Evolutionary conservation across 2,797 vertebrate species (phyloP).

Genomic region (Rhinophrynus dorsalis): DNA sequence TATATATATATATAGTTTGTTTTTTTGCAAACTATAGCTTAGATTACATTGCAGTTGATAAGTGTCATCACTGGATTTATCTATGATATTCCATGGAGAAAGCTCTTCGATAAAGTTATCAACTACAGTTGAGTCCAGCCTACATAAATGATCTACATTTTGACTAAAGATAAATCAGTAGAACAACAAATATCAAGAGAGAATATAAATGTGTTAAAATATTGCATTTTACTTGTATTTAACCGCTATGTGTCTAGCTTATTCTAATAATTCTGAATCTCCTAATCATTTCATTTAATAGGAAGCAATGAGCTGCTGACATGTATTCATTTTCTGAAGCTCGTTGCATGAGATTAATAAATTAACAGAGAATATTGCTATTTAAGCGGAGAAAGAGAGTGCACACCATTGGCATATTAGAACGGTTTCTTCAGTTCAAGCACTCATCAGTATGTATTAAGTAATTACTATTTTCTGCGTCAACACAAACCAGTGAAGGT

Average conservation of each 20-base stretch:
- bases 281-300: constrained; percentile 13
- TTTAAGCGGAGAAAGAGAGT: constrained; percentile 6
- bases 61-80: too few relatives aligned
- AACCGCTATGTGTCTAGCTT: background rate
- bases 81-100: too few relatives aligned
- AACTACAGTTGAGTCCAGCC: too few relatives aligned
- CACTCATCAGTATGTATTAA: constrained; percentile 32
- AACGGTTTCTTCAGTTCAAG: constrained; percentile 19
- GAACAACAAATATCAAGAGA: too few relatives aligned
- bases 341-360: constrained; percentile 20
- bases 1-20: too few relatives aligned
- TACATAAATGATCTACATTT: too few relatives aligned
- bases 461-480: constrained; percentile 39
- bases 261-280: background rate
- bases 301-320: constrained; percentile 29
- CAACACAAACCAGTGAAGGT: constrained; percentile 30
- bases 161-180: too few relatives aligned
- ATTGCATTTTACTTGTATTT: too few relatives aligned
- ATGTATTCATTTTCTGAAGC: constrained; percentile 8
- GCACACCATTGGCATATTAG: constrained; percentile 6
- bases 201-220: too few relatives aligned
- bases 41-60: too few relatives aligned
- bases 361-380: constrained; percentile 14
- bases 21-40: too few relatives aligned
- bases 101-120: too few relatives aligned